Evolutionary conservation across 2,888 invertebrate species (phyloP).

Genomic region (Erynnis tages): DNA sequence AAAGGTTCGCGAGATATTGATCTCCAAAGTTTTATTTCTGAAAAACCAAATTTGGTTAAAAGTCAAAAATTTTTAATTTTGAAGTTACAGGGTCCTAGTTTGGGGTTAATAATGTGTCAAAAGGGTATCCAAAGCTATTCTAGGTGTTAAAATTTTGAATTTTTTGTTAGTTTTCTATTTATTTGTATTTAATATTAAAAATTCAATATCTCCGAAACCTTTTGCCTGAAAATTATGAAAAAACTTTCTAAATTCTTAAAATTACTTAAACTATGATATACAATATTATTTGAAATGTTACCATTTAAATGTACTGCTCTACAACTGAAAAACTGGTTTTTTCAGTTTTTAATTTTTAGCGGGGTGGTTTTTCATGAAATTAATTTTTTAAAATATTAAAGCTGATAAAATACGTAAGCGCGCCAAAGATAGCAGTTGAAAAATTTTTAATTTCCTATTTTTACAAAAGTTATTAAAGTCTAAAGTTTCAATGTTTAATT

Average conservation of each 20-base stretch:
- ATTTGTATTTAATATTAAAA: background rate
- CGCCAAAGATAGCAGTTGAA: background rate
- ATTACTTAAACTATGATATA: background rate
- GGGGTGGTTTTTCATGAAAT: background rate
- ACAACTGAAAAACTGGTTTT: background rate
- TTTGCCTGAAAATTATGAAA: background rate
- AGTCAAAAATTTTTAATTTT: background rate
- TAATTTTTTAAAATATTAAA: background rate
- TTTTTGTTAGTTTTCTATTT: background rate
- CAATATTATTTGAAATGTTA: background rate
- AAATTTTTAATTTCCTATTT: background rate
- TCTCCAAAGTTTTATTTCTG: background rate
- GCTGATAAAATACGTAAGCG: background rate
- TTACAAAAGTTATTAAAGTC: background rate
- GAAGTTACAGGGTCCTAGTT: background rate
- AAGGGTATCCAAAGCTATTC: background rate
- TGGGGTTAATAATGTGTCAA: background rate
- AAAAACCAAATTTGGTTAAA: background rate
- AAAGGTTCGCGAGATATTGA: background rate
- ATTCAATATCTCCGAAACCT: background rate
- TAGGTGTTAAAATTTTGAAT: background rate
- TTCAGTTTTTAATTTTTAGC: background rate
- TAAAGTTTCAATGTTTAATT: background rate
- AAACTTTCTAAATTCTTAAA: background rate
- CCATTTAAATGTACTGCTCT: background rate